phyloP scores from a whole-genome alignment of 2,113 vertebrate species.

The Indri indri region DNA sequence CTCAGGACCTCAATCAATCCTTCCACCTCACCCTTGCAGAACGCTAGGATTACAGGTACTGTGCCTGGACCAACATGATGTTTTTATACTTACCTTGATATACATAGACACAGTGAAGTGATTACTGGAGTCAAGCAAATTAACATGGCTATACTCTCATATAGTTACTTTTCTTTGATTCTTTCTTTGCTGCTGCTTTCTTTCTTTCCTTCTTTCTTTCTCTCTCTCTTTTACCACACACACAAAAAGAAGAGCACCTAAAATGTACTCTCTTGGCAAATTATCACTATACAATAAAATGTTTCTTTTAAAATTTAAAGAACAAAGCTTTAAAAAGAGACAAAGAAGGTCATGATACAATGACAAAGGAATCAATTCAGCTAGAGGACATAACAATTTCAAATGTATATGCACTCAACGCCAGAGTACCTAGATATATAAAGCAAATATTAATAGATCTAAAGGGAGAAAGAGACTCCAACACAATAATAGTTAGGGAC shows the following conservation, averaged over 20 bases:
- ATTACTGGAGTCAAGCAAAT: background rate
- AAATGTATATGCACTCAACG: background rate
- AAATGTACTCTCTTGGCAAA: background rate
- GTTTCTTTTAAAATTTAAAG: background rate
- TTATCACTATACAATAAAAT: background rate
- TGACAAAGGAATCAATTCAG: background rate
- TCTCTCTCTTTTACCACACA: background rate
- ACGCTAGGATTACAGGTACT: too few relatives aligned
- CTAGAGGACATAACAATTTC: background rate
- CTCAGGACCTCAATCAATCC: too few relatives aligned
- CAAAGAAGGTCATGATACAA: background rate
- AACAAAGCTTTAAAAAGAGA: background rate
- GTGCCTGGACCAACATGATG: too few relatives aligned
- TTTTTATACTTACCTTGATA: background rate
- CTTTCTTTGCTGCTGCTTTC: fast-evolving
- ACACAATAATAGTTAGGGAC: background rate
- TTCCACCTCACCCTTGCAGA: too few relatives aligned
- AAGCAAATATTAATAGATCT: background rate
- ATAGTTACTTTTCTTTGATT: fast-evolving
- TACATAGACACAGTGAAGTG: background rate
- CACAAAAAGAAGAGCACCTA: background rate
- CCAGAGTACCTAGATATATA: background rate
- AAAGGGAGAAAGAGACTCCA: background rate
- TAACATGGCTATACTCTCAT: too few relatives aligned
- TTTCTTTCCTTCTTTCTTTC: background rate